Percentiles rank a stretch among this genome's conserved stretches.
Evolutionary conservation across 2,113 vertebrate species (phyloP).

Genomic region (Dendropsophus ebraccatus): DNA sequence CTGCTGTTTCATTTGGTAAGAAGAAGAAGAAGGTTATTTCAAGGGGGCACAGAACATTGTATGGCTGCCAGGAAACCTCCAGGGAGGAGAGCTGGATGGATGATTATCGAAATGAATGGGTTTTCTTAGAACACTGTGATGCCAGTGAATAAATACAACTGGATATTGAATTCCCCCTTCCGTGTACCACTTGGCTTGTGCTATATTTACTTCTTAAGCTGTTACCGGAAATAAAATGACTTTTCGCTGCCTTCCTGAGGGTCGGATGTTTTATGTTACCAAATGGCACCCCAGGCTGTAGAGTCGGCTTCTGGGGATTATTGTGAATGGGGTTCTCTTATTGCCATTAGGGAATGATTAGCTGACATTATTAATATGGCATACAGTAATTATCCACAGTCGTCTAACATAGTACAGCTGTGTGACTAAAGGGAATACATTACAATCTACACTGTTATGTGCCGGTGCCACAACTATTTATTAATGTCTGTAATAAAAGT

Average conservation of each 20-base stretch:
- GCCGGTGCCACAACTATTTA: too few species aligned
- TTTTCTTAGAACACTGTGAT: background rate
- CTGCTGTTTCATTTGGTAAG: background rate
- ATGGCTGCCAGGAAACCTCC: background rate
- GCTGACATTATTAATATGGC: too few species aligned
- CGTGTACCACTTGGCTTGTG: background rate
- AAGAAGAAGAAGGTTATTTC: background rate
- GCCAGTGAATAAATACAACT: background rate
- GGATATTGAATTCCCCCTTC: background rate
- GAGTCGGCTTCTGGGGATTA: background rate
- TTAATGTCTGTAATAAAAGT: too few species aligned
- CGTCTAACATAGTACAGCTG: too few species aligned
- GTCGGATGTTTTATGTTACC: background rate
- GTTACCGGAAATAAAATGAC: background rate
- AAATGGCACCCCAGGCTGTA: background rate
- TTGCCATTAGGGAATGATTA: background rate
- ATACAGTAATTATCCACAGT: too few species aligned
- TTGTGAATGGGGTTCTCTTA: background rate
- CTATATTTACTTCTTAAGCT: background rate
- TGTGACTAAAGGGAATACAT: too few species aligned
- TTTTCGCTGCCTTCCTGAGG: background rate
- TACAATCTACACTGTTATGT: too few species aligned
- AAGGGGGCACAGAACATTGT: background rate
- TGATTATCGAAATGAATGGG: conserved; percentile 1
- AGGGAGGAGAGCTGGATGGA: background rate